These are phyloP conservation scores for Pseudobourletiella spinata DNA, from an alignment of 1,140 invertebrate genomes.

Conservation along the genomic window DNA sequence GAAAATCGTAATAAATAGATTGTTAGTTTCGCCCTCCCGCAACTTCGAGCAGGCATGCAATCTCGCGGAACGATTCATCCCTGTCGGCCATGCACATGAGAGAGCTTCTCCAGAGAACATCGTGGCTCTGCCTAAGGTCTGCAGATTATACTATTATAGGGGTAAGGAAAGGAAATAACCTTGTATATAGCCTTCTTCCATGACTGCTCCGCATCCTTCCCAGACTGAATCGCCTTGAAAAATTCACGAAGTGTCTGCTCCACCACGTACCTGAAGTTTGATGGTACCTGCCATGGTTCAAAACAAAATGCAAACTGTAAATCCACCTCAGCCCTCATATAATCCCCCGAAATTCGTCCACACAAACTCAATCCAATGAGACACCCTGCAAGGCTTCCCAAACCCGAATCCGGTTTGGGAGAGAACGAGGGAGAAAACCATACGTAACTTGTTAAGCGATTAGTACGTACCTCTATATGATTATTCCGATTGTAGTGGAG, in stretches of 20 bases:
- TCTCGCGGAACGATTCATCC: no score
- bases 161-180: constrained; percentile 12
- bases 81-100: no score
- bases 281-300: constrained; percentile 90
- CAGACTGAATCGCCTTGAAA: constrained; percentile 91
- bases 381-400: no score
- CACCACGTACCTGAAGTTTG: constrained; percentile 91
- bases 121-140: no score
- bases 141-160: neutral
- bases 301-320: no score
- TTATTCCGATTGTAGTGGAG: constrained; percentile 99
- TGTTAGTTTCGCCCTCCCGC: neutral
- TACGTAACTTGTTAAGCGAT: no score
- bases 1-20: constrained; percentile 2
- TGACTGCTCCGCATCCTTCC: constrained; percentile 94
- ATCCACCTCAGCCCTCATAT: no score
- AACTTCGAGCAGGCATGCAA: no score
- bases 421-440: neutral
- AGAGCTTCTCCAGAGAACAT: no score
- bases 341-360: no score
- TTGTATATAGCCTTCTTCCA: constrained; percentile 99
- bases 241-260: constrained; percentile 96
- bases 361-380: no score
- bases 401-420: no score
- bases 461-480: constrained; percentile 90